These are phyloP conservation scores for Apostichopus parvimensis DNA, from an alignment of 35 echinoderm and acorn worm species.

Conservation along the genomic window DNA sequence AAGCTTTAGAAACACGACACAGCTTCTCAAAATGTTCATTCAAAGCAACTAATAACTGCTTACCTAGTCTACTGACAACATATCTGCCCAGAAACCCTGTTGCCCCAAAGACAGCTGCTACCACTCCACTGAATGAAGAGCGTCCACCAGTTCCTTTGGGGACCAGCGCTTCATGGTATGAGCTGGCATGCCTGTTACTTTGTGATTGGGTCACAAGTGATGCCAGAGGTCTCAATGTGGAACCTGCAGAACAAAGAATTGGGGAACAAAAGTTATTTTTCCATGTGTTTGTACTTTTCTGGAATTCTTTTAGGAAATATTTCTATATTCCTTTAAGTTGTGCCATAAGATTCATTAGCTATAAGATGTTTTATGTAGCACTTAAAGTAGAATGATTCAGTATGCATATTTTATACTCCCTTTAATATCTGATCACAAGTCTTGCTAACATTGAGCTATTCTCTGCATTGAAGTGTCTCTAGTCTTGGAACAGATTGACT, in stretches of 20 bases:
- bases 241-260: conserved; percentile 19
- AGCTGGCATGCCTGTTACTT: conserved; percentile 43
- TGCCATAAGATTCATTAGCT: background rate
- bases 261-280: background rate
- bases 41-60: background rate
- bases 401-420: no score
- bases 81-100: conserved; percentile 91
- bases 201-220: conserved; percentile 7
- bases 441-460: no score
- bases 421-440: no score
- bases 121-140: conserved; percentile 93
- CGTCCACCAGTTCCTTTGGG: conserved; percentile 86
- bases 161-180: conserved; percentile 72
- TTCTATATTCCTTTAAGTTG: background rate
- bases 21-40: no score
- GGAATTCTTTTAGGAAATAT: background rate
- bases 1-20: no score
- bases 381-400: no score
- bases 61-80: conserved; percentile 88
- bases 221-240: conserved; percentile 13
- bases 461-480: no score
- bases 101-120: conserved; percentile 88
- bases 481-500: no score
- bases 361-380: no score
- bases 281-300: background rate